phyloP scores from a whole-genome alignment of 2,888 invertebrate species.

The Euphydryas editha region DNA sequence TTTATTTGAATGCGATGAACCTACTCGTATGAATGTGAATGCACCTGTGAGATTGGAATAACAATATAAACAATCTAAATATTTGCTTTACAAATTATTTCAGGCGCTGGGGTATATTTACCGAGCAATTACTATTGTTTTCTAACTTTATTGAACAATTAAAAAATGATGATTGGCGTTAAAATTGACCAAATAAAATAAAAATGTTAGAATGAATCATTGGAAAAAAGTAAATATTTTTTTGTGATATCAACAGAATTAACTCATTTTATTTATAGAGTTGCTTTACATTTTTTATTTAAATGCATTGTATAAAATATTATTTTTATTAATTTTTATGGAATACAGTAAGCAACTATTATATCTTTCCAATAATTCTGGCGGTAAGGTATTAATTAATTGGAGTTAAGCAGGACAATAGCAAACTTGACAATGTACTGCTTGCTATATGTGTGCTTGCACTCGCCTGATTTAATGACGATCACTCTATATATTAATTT shows the following conservation, averaged over 20 bases:
- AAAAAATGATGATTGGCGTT: background rate
- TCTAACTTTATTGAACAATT: background rate
- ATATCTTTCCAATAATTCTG: no score
- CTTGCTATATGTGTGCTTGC: no score
- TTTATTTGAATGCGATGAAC: background rate
- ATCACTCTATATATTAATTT: no score
- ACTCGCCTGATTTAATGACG: no score
- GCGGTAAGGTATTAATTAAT: no score
- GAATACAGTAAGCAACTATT: no score
- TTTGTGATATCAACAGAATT: background rate
- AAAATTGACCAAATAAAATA: background rate
- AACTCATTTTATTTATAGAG: no score
- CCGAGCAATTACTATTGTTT: constrained; percentile 9
- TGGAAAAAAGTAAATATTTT: constrained; percentile 1
- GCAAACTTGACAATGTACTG: no score
- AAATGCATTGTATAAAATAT: no score
- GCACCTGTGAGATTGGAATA: constrained; percentile 15
- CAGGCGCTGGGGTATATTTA: constrained; percentile 19
- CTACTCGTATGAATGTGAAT: background rate
- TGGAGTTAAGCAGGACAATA: no score
- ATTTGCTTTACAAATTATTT: constrained; percentile 20
- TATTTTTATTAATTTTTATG: no score
- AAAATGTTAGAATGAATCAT: background rate
- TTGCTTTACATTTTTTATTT: no score
- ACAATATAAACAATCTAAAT: constrained; percentile 6